Percentiles rank a stretch among this genome's conserved stretches.
Conservation (phyloP, 2,113 vertebrate genomes). For the Malurus alboscapulatus region DNA sequence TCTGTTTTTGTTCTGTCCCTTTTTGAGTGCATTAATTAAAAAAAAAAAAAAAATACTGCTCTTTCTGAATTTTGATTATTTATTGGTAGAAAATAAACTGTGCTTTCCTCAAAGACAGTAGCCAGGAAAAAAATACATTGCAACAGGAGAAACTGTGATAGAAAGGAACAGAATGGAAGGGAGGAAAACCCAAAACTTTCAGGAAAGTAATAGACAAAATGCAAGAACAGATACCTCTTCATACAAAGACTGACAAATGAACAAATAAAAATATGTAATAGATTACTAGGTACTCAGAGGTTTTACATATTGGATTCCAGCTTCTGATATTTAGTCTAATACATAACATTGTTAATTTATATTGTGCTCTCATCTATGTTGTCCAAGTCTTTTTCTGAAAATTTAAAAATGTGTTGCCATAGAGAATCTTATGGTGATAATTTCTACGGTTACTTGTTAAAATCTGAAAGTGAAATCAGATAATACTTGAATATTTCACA, state of each 20-base stretch:
- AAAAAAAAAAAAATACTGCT: neutral
- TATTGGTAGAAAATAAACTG: neutral
- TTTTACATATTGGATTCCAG: neutral
- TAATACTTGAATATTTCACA: neutral
- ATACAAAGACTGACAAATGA: neutral
- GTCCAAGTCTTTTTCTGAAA: neutral
- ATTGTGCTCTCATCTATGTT: neutral
- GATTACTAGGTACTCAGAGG: neutral
- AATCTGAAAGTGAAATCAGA: neutral
- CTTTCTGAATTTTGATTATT: neutral
- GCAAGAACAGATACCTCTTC: neutral
- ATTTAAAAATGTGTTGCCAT: neutral
- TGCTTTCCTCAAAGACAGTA: neutral
- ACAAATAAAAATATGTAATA: neutral
- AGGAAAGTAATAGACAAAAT: neutral
- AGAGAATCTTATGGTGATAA: neutral
- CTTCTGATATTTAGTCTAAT: neutral
- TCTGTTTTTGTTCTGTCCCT: neutral
- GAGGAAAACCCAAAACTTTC: neutral
- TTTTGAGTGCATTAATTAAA: neutral
- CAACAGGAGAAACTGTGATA: neutral
- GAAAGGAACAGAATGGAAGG: neutral
- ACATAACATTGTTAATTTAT: neutral
- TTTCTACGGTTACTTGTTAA: neutral
- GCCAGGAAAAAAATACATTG: neutral